Base-by-base conservation (phyloP, 2,113 vertebrate genomes). In the Chlorocebus sabaeus region DNA sequence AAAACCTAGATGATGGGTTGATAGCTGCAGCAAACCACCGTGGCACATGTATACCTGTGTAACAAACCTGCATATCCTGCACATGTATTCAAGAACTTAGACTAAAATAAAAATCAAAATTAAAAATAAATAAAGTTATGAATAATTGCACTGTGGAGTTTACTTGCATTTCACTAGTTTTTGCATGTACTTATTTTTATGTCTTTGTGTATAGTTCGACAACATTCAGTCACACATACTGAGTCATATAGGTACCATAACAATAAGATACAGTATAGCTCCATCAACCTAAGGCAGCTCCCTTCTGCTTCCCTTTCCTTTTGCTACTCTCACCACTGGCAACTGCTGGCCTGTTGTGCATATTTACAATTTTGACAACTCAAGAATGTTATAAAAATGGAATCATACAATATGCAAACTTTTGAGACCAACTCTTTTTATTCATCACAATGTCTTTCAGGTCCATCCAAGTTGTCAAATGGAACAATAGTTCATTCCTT, bases 281-380 rank as follows among this genome's bases (percentile, higher is more conserved):
- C 13, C 2, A 25, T 12, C 32, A 27, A 6, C 13, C 16, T 38
- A 89, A 81, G 61, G n/a, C n/a, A 52, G n/a, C 20, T 16, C 13
- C 27, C 10, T 73, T 4, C 9, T 35, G 22, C 3, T 32, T 3
- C 5, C 12, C 27, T 90, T 81, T 73, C 9, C 3, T 57, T 82
- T n/a, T 8, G 1, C 11, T 38, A 1, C 6, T 3, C 18, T 25
- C 23, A 10, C 3, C 6, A 6, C 18, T 25, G 10, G 17, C 5
- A 70, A 11, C 8, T n/a, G 50, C 11, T 80, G 22, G 40, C 43
- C 9, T 64, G 0, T 40, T 73, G 32, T 68, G 3, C 23, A 80
- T 43, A 22, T 86, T 86, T 73, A 38, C 25, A 45, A 89, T 88
- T 92, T 78, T 79, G 8, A 20, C n/a, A 86, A 57, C 43, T 50